Percentiles rank a stretch among this genome's conserved stretches.
These are phyloP conservation scores for Poeciliopsis retropinna DNA, from an alignment of 2,113 vertebrate species.

Conservation along the genomic window DNA sequence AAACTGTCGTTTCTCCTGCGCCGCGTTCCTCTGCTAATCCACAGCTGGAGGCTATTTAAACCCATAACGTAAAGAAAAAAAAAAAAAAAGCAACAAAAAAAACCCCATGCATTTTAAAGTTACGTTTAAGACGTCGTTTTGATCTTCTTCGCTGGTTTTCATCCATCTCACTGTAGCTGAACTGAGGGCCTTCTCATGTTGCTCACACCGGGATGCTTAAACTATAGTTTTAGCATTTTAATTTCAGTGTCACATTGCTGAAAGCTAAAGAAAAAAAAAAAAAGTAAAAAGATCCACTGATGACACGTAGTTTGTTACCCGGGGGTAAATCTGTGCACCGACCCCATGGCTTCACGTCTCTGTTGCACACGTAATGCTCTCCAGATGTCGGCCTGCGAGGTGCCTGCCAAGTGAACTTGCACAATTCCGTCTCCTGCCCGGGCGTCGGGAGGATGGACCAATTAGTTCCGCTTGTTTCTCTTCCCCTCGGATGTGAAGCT, in stretches of 20 bases:
- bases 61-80: background rate
- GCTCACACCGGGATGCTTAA: constrained; percentile 39
- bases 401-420: constrained; percentile 82
- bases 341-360: constrained; percentile 73
- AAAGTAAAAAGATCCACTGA: constrained; percentile 38
- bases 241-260: background rate
- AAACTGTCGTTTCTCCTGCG: constrained; percentile 16
- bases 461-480: constrained; percentile 42
- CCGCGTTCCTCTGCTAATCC: constrained; percentile 21
- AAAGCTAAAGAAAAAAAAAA: constrained; percentile 22
- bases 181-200: background rate
- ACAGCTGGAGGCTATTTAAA: background rate
- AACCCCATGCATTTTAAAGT: background rate
- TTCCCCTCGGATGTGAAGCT: constrained; percentile 16
- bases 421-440: constrained; percentile 77
- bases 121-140: constrained; percentile 1
- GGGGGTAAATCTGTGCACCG: constrained; percentile 52
- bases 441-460: constrained; percentile 71
- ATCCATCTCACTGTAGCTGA: constrained; percentile 10
- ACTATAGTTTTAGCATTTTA: background rate
- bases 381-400: constrained; percentile 77
- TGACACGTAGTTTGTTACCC: constrained; percentile 77
- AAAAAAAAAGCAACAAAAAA: no score
- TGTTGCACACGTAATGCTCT: constrained; percentile 78
- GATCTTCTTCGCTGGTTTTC: constrained; percentile 1